Evolutionary conservation across 2,888 invertebrate genomes (phyloP).

Genomic region (Andrena fulva): DNA sequence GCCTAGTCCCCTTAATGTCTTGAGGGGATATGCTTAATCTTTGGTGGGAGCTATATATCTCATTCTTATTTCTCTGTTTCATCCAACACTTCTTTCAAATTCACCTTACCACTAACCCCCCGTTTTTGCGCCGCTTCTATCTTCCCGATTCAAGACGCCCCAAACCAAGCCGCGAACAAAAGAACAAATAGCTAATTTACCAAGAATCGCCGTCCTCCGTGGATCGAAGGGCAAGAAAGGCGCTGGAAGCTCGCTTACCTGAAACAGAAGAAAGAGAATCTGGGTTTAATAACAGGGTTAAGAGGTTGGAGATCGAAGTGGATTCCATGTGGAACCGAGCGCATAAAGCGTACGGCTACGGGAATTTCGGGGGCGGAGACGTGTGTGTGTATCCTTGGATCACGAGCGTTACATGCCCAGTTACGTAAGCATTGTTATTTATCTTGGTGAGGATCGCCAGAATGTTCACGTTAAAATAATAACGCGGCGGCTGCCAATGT

Average conservation of each 20-base stretch:
- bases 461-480: constrained; percentile 79
- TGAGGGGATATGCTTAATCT: no score
- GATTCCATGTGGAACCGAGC: constrained; percentile 9
- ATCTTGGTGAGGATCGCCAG: constrained; percentile 77
- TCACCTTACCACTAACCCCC: no score
- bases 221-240: not conserved
- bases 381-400: constrained; percentile 54
- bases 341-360: not conserved
- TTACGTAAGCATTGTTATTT: constrained; percentile 80
- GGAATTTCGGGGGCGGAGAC: constrained; percentile 24
- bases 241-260: constrained; percentile 53
- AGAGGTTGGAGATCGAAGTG: not conserved
- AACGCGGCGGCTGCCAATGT: constrained; percentile 77
- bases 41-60: no score
- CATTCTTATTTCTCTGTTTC: no score
- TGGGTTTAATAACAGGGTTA: not conserved
- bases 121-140: not conserved
- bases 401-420: constrained; percentile 60
- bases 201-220: not conserved
- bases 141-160: not conserved
- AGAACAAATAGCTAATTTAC: not conserved
- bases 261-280: constrained; percentile 49
- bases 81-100: no score
- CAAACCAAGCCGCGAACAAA: not conserved
- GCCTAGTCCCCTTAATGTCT: no score